Evolutionary conservation across 2,888 invertebrate species (phyloP).

Genomic region (Acronicta psi): DNA sequence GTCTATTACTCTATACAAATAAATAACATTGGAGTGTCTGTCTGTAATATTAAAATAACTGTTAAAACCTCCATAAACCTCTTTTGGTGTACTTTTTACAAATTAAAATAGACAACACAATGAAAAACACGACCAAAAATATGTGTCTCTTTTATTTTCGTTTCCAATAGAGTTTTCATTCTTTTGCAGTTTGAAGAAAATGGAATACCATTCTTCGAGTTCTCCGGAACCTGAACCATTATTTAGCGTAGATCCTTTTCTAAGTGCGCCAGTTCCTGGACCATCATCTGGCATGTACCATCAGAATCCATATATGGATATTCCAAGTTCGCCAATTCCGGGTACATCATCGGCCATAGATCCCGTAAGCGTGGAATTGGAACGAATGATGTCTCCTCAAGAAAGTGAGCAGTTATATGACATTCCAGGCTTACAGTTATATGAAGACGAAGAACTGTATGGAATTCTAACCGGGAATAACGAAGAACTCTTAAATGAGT

Average conservation of each 20-base stretch:
- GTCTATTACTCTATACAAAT: slow-evolving; percentile 36
- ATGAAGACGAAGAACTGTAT: slow-evolving; percentile 7
- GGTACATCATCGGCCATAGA: slow-evolving; percentile 43
- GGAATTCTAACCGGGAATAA: slow-evolving; percentile 37
- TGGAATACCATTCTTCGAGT: slow-evolving; percentile 37
- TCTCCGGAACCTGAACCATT: slow-evolving; percentile 42
- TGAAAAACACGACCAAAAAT: slow-evolving; percentile 30
- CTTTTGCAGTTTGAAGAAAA: slow-evolving; percentile 36
- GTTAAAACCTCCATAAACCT: slow-evolving; percentile 38
- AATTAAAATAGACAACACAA: slow-evolving; percentile 35
- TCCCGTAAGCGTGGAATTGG: slow-evolving; percentile 39
- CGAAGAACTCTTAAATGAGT: slow-evolving; percentile 29
- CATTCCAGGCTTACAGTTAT: slow-evolving; percentile 38
- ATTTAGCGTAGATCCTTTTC: slow-evolving; percentile 37
- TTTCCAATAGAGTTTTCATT: slow-evolving; percentile 33
- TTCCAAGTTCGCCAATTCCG: slow-evolving; percentile 43
- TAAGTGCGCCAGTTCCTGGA: slow-evolving; percentile 35
- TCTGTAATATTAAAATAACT: slow-evolving; percentile 33
- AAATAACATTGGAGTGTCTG: slow-evolving; percentile 14
- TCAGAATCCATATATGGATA: slow-evolving; percentile 42
- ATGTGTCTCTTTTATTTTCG: slow-evolving; percentile 32
- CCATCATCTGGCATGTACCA: slow-evolving; percentile 36
- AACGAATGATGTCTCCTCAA: slow-evolving; percentile 44
- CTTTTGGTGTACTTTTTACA: slow-evolving; percentile 38
- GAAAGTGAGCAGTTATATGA: slow-evolving; percentile 38